These are phyloP conservation scores for Phenganax subtilis DNA, from an alignment of 92 coral and sea anemone species.

Conservation along the genomic window DNA sequence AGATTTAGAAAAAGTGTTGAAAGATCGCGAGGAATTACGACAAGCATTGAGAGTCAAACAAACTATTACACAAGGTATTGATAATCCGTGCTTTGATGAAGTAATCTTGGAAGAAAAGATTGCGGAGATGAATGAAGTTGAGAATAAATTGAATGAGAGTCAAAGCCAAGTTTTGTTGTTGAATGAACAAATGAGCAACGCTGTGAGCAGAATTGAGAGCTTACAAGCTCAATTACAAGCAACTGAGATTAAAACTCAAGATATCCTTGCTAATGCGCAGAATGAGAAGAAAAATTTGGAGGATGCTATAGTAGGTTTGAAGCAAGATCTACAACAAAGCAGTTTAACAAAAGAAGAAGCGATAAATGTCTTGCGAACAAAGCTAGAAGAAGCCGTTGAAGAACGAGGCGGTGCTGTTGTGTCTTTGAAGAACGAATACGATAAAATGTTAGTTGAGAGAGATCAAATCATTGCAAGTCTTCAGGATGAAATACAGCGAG, in stretches of 20 bases:
- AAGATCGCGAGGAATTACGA: slow-evolving; percentile 64
- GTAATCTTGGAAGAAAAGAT: slow-evolving; percentile 6
- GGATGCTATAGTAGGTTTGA: not conserved
- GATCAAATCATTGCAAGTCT: slow-evolving; percentile 17
- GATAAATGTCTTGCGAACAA: slow-evolving; percentile 33
- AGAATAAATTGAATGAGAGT: not conserved
- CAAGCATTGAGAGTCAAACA: slow-evolving; percentile 43
- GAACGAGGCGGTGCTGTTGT: slow-evolving; percentile 20
- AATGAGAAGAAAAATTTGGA: slow-evolving; percentile 14
- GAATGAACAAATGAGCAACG: not conserved
- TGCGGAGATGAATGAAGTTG: not conserved
- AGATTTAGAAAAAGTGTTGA: slow-evolving; percentile 64
- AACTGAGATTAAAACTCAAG: not conserved
- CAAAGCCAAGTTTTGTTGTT: not conserved
- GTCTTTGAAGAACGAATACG: slow-evolving; percentile 24
- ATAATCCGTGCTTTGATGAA: slow-evolving; percentile 36
- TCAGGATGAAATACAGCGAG: slow-evolving; percentile 34
- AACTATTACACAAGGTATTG: slow-evolving; percentile 23
- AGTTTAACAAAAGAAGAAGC: slow-evolving; percentile 28
- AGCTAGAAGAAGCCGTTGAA: slow-evolving; percentile 33
- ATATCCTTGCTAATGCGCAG: not conserved
- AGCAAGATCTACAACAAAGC: slow-evolving; percentile 18
- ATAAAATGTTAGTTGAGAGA: slow-evolving; percentile 21
- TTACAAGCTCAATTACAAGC: not conserved
- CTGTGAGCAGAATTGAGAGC: not conserved